phyloP scores from a whole-genome alignment of 2,797 vertebrate genomes.

The Hapalemur alaotrensis region DNA sequence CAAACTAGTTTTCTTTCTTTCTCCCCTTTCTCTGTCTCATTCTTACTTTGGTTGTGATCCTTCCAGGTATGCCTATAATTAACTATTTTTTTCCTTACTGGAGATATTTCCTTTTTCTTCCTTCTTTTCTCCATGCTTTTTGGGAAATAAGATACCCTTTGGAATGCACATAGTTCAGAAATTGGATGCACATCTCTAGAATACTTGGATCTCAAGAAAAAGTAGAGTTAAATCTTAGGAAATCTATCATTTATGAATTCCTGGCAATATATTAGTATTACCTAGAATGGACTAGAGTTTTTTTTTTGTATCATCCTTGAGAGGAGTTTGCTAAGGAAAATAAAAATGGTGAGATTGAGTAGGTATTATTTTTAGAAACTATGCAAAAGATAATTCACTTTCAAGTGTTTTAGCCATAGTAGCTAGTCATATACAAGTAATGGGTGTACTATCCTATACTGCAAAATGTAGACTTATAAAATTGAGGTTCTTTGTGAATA shows the following conservation, averaged over 20 bases:
- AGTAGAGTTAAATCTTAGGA: background rate
- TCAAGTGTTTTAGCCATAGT: background rate
- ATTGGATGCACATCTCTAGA: background rate
- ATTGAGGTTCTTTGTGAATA: background rate
- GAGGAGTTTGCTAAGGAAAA: background rate
- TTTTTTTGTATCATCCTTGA: background rate
- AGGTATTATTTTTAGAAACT: background rate
- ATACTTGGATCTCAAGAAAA: background rate
- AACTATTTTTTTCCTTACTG: background rate
- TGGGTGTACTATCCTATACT: background rate
- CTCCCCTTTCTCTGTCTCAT: background rate
- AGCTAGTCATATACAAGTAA: background rate
- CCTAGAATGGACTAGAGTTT: background rate
- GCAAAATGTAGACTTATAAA: background rate
- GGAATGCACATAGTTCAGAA: background rate
- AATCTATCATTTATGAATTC: conserved; percentile 4
- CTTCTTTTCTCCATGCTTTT: background rate
- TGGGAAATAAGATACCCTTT: background rate
- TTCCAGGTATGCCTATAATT: background rate
- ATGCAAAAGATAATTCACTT: background rate
- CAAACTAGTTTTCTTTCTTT: background rate
- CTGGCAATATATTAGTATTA: background rate
- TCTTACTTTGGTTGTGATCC: background rate
- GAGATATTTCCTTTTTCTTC: background rate
- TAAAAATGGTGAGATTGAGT: background rate